Percentiles rank a stretch among this genome's conserved stretches.
phyloP scores from a whole-genome alignment of 2,888 invertebrate species.

The Plagodis pulveraria region DNA sequence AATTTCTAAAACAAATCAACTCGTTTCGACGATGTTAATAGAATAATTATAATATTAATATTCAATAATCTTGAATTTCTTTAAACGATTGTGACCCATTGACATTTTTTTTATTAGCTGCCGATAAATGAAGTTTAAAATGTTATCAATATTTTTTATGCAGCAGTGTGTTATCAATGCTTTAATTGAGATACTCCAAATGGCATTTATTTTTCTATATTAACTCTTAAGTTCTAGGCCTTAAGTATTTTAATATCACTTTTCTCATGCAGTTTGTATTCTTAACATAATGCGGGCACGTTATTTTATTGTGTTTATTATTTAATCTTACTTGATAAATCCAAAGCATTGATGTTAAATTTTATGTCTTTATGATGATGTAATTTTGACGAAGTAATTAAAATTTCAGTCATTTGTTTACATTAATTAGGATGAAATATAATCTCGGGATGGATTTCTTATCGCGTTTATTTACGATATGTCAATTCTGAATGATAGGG shows the following conservation, averaged over 20 bases:
- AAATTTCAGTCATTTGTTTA: slow-evolving; percentile 6
- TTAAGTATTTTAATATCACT: slow-evolving; percentile 40
- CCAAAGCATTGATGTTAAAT: slow-evolving; percentile 17
- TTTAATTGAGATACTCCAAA: slow-evolving; percentile 48
- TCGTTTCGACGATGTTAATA: slow-evolving; percentile 47
- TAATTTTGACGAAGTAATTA: slow-evolving; percentile 1
- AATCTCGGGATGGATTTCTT: too few species aligned
- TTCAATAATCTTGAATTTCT: slow-evolving; percentile 58
- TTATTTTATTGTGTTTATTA: slow-evolving; percentile 23
- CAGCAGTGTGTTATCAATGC: slow-evolving; percentile 52
- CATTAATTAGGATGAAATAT: too few species aligned
- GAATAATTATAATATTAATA: slow-evolving; percentile 53
- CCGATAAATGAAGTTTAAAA: slow-evolving; percentile 51
- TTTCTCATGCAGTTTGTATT: slow-evolving; percentile 28
- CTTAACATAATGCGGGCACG: slow-evolving; percentile 26
- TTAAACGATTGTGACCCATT: slow-evolving; percentile 51
- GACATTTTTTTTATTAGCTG: slow-evolving; percentile 53
- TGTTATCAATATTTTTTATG: slow-evolving; percentile 59
- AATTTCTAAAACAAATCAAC: slow-evolving; percentile 44
- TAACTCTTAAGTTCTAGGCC: slow-evolving; percentile 52
- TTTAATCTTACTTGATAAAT: slow-evolving; percentile 25
- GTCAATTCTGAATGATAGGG: too few species aligned
- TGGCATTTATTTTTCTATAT: slow-evolving; percentile 67
- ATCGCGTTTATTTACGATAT: too few species aligned
- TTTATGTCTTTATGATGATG: slow-evolving; percentile 16